Percentiles rank a stretch among this genome's conserved stretches.
Conservation (phyloP, 2,113 vertebrate genomes). For the Sinosuthora webbiana region DNA sequence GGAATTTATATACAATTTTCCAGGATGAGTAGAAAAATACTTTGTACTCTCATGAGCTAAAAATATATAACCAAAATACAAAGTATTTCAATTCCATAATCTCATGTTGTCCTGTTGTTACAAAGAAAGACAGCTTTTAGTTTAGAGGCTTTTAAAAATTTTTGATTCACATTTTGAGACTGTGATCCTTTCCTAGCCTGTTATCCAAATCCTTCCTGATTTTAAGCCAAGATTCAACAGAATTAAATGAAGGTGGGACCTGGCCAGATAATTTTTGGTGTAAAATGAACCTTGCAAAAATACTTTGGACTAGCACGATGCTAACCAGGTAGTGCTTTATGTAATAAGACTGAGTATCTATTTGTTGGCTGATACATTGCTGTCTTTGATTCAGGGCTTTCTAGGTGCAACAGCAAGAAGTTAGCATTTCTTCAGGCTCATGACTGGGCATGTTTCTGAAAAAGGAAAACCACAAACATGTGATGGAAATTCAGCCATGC, state of each 20-base stretch:
- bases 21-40: neutral
- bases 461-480: neutral
- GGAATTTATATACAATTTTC: neutral
- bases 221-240: neutral
- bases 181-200: neutral
- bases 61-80: neutral
- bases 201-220: neutral
- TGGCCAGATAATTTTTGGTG: neutral
- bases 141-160: neutral
- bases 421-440: neutral
- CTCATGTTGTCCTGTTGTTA: neutral
- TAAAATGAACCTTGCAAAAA: neutral
- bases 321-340: neutral
- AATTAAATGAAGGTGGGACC: neutral
- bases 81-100: neutral
- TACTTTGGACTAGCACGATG: rapidly evolving
- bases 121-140: neutral
- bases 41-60: neutral
- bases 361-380: neutral
- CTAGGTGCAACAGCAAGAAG: neutral
- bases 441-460: neutral
- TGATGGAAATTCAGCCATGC: neutral
- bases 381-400: neutral
- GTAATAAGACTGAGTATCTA: neutral
- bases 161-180: neutral